A percentile compares a stretch with the other conserved stretches of the same genome.
Evolutionary conservation across 2,888 invertebrate genomes (phyloP).

Genomic region (Diplazon laetatorius): DNA sequence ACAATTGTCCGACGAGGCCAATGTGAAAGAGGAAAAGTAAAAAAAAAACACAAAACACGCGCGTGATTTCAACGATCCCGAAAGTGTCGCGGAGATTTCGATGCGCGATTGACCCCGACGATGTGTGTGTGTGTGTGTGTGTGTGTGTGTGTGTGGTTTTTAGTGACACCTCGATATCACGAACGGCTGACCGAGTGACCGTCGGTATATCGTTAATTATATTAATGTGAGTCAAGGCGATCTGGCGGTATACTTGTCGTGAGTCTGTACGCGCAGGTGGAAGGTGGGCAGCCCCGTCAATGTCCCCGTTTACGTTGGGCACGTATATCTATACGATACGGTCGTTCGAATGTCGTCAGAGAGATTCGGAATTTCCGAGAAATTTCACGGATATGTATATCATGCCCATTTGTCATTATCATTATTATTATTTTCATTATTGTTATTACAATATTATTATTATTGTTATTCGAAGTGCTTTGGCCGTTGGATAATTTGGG

Average conservation of each 20-base stretch:
- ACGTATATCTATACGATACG: background rate
- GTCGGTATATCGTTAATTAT: slow-evolving; percentile 40
- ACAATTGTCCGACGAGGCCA: background rate
- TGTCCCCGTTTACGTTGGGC: slow-evolving; percentile 13
- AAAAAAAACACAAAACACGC: no score
- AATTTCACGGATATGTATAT: slow-evolving; percentile 15
- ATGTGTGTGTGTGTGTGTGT: no score
- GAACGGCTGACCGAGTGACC: slow-evolving; percentile 56
- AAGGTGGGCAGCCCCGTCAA: slow-evolving; percentile 43
- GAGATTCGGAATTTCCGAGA: background rate
- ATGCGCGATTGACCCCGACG: no score
- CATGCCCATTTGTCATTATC: slow-evolving; percentile 2
- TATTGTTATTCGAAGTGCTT: no score
- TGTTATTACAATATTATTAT: background rate
- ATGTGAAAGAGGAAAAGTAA: no score
- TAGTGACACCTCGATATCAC: background rate
- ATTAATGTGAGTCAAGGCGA: slow-evolving; percentile 67
- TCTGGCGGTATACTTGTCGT: slow-evolving; percentile 42
- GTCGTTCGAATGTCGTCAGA: background rate
- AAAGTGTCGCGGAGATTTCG: background rate
- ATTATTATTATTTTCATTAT: background rate
- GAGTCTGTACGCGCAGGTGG: slow-evolving; percentile 32
- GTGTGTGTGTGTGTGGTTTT: background rate
- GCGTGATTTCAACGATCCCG: no score
- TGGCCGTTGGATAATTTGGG: no score